phyloP scores from a whole-genome alignment of 2,888 invertebrate species.

The Barypeithes pellucidus region DNA sequence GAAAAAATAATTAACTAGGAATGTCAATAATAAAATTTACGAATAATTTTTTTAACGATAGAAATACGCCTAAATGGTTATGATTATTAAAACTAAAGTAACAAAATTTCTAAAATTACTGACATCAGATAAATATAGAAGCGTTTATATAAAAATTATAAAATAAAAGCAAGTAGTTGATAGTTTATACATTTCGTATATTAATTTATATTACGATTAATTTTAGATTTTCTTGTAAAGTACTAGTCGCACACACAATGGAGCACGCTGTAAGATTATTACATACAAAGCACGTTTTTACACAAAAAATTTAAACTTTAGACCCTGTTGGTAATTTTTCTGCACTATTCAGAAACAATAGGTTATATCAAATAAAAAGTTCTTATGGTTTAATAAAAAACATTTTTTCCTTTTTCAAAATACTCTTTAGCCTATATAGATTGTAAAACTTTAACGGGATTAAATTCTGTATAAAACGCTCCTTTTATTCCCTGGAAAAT shows the following conservation, averaged over 20 bases:
- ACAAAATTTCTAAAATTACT: no score
- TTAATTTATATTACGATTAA: not conserved
- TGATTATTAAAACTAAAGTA: no score
- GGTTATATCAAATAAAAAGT: not conserved
- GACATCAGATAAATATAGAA: no score
- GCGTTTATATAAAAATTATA: not conserved
- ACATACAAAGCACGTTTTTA: constrained; percentile 29
- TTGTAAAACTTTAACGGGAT: no score
- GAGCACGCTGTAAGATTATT: not conserved
- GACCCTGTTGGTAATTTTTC: constrained; percentile 34
- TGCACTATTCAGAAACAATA: not conserved
- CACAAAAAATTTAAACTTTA: constrained; percentile 23
- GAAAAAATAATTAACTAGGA: no score
- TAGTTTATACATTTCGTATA: constrained; percentile 3
- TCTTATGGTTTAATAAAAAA: constrained; percentile 1
- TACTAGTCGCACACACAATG: not conserved
- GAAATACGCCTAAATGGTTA: no score
- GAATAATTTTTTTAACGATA: no score
- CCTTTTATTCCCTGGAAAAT: no score
- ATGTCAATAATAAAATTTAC: not conserved
- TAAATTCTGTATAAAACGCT: no score
- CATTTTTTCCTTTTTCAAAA: no score
- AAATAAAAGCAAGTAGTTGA: not conserved
- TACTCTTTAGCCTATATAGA: no score
- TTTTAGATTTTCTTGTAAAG: not conserved